Base-by-base conservation (phyloP, 1,140 invertebrate species). In the Aphaenogaster floridana region DNA sequence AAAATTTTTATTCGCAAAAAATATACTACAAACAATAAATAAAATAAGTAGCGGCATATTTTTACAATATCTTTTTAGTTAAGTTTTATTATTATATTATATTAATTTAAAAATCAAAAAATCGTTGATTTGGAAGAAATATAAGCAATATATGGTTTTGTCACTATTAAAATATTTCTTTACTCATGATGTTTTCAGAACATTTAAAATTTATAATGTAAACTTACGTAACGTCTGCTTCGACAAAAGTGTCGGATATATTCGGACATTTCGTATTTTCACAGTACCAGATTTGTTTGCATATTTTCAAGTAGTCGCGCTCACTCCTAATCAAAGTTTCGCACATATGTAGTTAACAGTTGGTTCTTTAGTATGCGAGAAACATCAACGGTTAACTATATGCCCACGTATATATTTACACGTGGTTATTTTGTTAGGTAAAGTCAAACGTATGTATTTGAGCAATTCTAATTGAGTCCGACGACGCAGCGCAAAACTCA, bases 391-490 rank as follows among this genome's bases (percentile, higher is more conserved):
- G 34, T 61, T 42, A 80, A 66, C n/a, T 79, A 79, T 79, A 79
- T 39, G 21, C 15, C 17, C 4, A 17, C 11, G 13, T 63, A 63
- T 34, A 66, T 66, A 66, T 66, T 66, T 52, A 39, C 71, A 36
- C 8, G 15, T 52, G 34, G 21, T 84, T 88, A 76, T 68, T 71
- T 89, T 59, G 39, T 54, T 52, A 42, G 79, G 11, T 34, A 85
- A 74, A 85, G 59, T 77, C 54, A 84, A 85, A 72, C 36, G 28
- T 48, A 54, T 64, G 21, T 83, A 66, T 48, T 71, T 85, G 72
- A 85, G 61, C 71, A 36, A 76, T 63, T 80, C 57, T 88, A 88
- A 89, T 88, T 88, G 88, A 88, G 63, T 84, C 74, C 69, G 52
- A 64, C 39, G 39, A 8, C 28, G 50, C 48, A 83, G 81, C 78